Evolutionary conservation across 2,113 vertebrate genomes (phyloP).

Genomic region (Corydoras maculifer): DNA sequence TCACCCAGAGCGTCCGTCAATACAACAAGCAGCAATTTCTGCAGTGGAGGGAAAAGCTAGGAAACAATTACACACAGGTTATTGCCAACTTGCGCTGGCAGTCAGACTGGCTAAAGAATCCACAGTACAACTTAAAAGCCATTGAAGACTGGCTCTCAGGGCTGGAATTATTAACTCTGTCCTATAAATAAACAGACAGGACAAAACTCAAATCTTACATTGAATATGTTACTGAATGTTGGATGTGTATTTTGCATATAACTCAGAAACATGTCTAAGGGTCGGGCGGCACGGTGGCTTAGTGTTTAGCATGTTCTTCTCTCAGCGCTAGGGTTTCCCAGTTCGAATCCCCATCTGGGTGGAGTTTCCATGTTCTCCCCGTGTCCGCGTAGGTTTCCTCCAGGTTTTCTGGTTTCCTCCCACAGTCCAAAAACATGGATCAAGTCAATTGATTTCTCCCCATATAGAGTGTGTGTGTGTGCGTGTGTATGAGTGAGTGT

Average conservation of each 20-base stretch:
- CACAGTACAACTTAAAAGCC: slow-evolving; percentile 63
- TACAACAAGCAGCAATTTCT: slow-evolving; percentile 84
- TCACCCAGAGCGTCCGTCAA: slow-evolving; percentile 73
- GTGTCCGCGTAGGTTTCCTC: too few species aligned
- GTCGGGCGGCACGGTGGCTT: too few species aligned
- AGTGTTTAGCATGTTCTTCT: too few species aligned
- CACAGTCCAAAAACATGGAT: too few species aligned
- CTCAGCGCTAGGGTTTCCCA: too few species aligned
- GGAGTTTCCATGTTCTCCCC: too few species aligned
- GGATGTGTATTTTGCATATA: neutral
- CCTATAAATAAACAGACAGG: neutral
- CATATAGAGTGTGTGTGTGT: too few species aligned
- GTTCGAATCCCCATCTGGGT: too few species aligned
- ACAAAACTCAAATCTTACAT: neutral
- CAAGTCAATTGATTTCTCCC: too few species aligned
- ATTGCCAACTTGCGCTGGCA: slow-evolving; percentile 90
- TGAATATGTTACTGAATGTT: neutral
- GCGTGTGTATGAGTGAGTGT: too few species aligned
- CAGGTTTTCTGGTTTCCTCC: too few species aligned
- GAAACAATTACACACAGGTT: slow-evolving; percentile 74
- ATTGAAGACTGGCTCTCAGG: slow-evolving; percentile 73
- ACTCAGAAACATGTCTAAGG: too few species aligned
- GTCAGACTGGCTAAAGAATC: slow-evolving; percentile 80
- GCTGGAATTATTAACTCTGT: neutral
- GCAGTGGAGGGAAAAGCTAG: slow-evolving; percentile 73